Conservation (phyloP, 1,140 invertebrate species). For the Cydia amplana region DNA sequence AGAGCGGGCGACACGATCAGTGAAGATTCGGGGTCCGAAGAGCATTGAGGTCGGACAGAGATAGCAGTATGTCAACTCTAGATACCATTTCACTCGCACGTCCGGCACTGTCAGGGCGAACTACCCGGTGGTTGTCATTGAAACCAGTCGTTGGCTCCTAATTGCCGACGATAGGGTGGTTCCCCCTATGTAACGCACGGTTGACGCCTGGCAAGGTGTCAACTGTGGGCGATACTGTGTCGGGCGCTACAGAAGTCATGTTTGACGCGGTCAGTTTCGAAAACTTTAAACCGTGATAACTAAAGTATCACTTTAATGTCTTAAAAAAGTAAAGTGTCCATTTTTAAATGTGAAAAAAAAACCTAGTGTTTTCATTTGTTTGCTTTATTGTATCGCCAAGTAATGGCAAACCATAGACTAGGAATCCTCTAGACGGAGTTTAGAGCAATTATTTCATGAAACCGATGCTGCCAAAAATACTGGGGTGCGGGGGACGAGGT, state of each 20-base stretch:
- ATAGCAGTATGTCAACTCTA: constrained; percentile 76
- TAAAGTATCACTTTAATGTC: not conserved
- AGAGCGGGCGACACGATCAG: constrained; percentile 74
- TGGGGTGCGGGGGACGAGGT: no score
- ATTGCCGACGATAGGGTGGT: no score
- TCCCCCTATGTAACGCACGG: not conserved
- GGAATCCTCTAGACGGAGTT: no score
- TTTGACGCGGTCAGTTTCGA: not conserved
- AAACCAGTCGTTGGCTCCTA: not conserved
- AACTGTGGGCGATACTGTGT: not conserved
- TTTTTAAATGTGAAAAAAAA: not conserved
- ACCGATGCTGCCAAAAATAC: no score
- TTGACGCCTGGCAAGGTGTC: not conserved
- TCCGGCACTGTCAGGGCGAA: constrained; percentile 16
- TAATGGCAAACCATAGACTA: not conserved
- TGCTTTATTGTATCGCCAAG: not conserved
- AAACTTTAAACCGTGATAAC: not conserved
- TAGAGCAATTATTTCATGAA: no score
- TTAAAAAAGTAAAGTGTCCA: not conserved
- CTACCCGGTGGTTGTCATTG: not conserved
- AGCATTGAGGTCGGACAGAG: constrained; percentile 54
- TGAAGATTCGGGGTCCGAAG: constrained; percentile 70
- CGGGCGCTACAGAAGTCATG: not conserved
- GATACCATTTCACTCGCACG: constrained; percentile 56
- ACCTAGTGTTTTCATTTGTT: not conserved